phyloP scores from a whole-genome alignment of 2,888 invertebrate species.

The Gandaritis pyraliata region DNA sequence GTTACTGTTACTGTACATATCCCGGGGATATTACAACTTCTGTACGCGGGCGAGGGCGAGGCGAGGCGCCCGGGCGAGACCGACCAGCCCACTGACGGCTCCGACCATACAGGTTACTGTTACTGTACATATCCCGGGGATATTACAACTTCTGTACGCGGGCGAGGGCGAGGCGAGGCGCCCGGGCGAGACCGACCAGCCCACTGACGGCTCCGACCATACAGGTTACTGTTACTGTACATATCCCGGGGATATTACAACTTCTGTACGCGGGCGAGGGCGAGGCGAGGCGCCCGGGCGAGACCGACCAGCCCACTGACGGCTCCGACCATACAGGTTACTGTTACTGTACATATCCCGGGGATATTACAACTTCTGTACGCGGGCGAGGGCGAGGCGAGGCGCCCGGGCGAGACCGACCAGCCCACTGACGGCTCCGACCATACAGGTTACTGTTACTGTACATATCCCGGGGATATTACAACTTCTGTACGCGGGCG shows the following conservation, averaged over 20 bases:
- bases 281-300: slow-evolving; percentile 92
- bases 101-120: slow-evolving; percentile 71
- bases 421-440: slow-evolving; percentile 64
- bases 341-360: not conserved
- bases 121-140: slow-evolving; percentile 93
- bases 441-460: slow-evolving; percentile 66
- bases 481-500: slow-evolving; percentile 93
- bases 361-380: slow-evolving; percentile 85
- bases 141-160: slow-evolving; percentile 98
- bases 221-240: slow-evolving; percentile 58
- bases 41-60: slow-evolving; percentile 99
- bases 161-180: slow-evolving; percentile 97
- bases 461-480: no score
- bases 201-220: slow-evolving; percentile 62
- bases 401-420: slow-evolving; percentile 89
- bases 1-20: slow-evolving; percentile 86
- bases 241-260: slow-evolving; percentile 99
- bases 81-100: slow-evolving; percentile 74
- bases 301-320: slow-evolving; percentile 80
- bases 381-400: slow-evolving; percentile 97
- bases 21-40: slow-evolving; percentile 98
- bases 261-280: slow-evolving; percentile 98
- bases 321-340: slow-evolving; percentile 69
- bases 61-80: slow-evolving; percentile 90
- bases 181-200: slow-evolving; percentile 87